Evolutionary conservation across 2,888 invertebrate genomes (phyloP), one percentile per base, ranked within the genome.

Genomic region (Anticlea derivata): DNA sequence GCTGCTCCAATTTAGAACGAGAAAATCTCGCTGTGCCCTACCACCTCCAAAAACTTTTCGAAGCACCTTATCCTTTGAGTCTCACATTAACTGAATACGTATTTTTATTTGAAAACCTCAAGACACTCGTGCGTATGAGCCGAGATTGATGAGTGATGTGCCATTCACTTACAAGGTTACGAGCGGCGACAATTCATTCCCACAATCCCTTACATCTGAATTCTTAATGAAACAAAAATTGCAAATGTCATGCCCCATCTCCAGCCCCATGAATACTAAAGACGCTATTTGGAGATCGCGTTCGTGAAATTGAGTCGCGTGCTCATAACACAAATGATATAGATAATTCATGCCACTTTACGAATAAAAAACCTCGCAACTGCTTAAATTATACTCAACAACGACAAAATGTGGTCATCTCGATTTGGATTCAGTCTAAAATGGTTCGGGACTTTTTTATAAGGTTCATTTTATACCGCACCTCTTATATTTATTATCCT

Each of bases 171-270:
- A 58, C 46, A 54, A 46, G 60, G 35, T 53, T 44, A 39, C 66
- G 33, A 23, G 33, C 12, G 29, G 68, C 68, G 68, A 72, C 75
- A 78, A 83, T 80, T 82, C 81, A 80, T 81, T 75, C 74, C 74
- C 75, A 79, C 84, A 79, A 83, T 82, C 83, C 79, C 80, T 82
- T 79, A 83, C 79, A 82, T 80, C 83, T 86, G 83, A 88, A 89
- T 86, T 84, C 77, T 78, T 88, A 87, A 89, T 86, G 86, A 86
- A 83, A 86, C 86, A 87, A 89, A 87, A 87, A 87, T 88, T 86
- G 84, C 86, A 84, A 87, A 88, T 84, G 87, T 85, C 83, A 78
- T 74, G 75, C 79, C 73, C 78, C 81, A 80, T 80, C 79, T 80
- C 82, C 78, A 73, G 72, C 74, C 75, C 86, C 81, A 89, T 88